Evolutionary conservation across 2,888 invertebrate genomes (phyloP).

Genomic region (Andrena praecox): DNA sequence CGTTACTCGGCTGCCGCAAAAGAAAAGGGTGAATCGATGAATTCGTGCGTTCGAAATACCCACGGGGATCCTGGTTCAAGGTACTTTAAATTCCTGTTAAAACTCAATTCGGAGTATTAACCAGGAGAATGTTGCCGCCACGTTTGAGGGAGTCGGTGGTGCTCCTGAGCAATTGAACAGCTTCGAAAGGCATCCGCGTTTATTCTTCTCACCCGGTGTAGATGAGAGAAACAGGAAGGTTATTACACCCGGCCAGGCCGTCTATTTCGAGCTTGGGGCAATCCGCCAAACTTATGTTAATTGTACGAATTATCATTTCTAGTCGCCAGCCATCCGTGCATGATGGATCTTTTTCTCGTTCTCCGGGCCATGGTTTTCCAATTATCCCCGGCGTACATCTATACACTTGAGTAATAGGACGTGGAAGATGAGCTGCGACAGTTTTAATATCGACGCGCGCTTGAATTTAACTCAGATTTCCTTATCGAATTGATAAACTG

Average conservation of each 20-base stretch:
- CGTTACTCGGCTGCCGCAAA: neutral
- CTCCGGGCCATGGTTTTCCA: neutral
- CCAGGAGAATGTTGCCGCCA: neutral
- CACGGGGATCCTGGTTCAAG: neutral
- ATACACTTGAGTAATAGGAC: neutral
- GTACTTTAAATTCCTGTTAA: neutral
- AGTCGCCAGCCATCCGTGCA: constrained; percentile 25
- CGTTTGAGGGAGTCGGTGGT: too few relatives aligned
- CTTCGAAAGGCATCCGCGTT: neutral
- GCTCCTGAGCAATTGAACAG: neutral
- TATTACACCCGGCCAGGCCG: constrained; percentile 80
- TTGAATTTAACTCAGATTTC: neutral
- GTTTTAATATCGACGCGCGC: neutral
- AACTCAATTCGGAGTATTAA: neutral
- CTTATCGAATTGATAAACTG: neutral
- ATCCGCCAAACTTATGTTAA: constrained; percentile 83
- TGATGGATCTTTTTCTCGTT: neutral
- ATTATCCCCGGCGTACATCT: neutral
- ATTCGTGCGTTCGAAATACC: neutral
- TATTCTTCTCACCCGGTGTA: constrained; percentile 54
- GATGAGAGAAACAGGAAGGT: constrained; percentile 79
- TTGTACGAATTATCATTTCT: constrained; percentile 80
- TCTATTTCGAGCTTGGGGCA: constrained; percentile 81
- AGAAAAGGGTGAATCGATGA: neutral
- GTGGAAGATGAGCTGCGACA: neutral